These are phyloP conservation scores for Congeria kusceri DNA, from an alignment of 2,888 invertebrate genomes.

Conservation along the genomic window DNA sequence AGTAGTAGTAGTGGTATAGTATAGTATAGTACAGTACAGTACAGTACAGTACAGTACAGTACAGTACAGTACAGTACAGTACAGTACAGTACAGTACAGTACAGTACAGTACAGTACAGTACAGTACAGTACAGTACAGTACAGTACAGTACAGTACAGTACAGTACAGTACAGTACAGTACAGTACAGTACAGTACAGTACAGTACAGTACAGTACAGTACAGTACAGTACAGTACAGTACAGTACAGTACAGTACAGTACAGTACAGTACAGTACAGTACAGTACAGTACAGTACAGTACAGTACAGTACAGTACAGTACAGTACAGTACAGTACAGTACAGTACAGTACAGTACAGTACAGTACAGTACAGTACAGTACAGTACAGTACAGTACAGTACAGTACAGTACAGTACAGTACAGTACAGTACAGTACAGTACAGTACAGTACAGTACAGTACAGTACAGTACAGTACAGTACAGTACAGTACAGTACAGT, in stretches of 20 bases:
- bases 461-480: too few species aligned
- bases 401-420: slow-evolving; percentile 13
- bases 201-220: slow-evolving; percentile 7
- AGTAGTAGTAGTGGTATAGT: too few species aligned
- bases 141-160: slow-evolving; percentile 16
- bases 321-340: slow-evolving; percentile 21
- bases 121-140: slow-evolving; percentile 24
- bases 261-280: slow-evolving; percentile 19
- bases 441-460: slow-evolving; percentile 23
- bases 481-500: too few species aligned
- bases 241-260: slow-evolving; percentile 24
- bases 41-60: slow-evolving; percentile 12
- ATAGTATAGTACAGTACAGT: slow-evolving; percentile 4
- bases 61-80: slow-evolving; percentile 7
- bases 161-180: slow-evolving; percentile 18
- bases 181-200: slow-evolving; percentile 27
- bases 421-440: slow-evolving; percentile 20
- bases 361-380: slow-evolving; percentile 22
- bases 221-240: slow-evolving; percentile 23
- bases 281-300: slow-evolving; percentile 21
- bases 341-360: slow-evolving; percentile 26
- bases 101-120: slow-evolving; percentile 16
- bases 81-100: slow-evolving; percentile 4
- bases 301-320: slow-evolving; percentile 20
- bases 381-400: slow-evolving; percentile 24